Percentiles rank a stretch among this genome's conserved stretches.
Evolutionary conservation across 2,888 invertebrate species (phyloP).

Genomic region (Meliscaeva auricollis): DNA sequence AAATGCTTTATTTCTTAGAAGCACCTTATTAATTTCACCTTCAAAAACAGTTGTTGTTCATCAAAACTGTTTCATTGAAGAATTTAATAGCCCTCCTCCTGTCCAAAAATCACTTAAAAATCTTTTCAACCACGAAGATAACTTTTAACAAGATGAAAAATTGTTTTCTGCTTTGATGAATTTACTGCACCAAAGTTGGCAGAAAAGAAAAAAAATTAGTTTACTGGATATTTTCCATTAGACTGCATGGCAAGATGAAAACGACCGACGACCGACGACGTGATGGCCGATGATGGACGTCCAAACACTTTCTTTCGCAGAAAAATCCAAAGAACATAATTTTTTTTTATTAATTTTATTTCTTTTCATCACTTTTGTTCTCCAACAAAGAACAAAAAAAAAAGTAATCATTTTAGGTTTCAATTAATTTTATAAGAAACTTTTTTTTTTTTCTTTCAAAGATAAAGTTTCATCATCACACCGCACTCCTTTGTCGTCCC

Average conservation of each 20-base stretch:
- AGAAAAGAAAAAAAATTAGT: not conserved
- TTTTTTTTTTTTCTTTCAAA: constrained; percentile 6
- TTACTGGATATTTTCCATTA: constrained; percentile 11
- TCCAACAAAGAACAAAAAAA: constrained; percentile 4
- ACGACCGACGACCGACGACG: not conserved
- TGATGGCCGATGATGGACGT: not conserved
- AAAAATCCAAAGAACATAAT: not conserved
- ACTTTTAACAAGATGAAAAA: constrained; percentile 20
- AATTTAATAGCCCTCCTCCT: not conserved
- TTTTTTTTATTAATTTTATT: constrained; percentile 31
- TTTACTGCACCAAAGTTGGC: constrained; percentile 22
- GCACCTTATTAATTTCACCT: not conserved
- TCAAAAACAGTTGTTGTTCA: not conserved
- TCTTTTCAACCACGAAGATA: not conserved
- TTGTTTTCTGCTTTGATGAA: constrained; percentile 7
- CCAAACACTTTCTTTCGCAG: not conserved
- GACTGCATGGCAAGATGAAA: not conserved
- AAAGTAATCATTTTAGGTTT: constrained; percentile 37
- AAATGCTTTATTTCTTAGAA: not conserved
- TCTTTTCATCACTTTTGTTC: constrained; percentile 27
- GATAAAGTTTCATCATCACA: constrained; percentile 43
- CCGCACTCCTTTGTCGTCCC: too few species aligned
- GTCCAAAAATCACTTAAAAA: not conserved
- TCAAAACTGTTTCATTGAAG: not conserved
- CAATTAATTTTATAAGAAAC: constrained; percentile 54